These are phyloP conservation scores for Sciurus carolinensis DNA, from an alignment of 2,797 vertebrate species.

Conservation along the genomic window DNA sequence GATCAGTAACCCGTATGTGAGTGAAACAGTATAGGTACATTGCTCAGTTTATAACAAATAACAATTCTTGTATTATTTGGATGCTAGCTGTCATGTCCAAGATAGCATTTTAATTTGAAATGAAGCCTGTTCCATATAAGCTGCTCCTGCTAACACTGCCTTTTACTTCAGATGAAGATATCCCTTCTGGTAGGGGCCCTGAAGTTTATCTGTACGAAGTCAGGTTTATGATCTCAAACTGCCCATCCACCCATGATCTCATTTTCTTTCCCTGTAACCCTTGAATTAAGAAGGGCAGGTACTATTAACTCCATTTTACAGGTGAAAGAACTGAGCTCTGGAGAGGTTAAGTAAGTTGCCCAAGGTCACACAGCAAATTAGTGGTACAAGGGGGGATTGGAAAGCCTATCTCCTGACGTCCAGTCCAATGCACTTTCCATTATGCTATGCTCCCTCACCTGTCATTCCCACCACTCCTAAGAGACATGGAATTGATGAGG, in stretches of 20 bases:
- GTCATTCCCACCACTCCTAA: not conserved
- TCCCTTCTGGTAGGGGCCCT: not conserved
- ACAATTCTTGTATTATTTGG: not conserved
- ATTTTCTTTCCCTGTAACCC: not conserved
- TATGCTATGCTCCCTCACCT: not conserved
- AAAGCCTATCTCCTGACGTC: not conserved
- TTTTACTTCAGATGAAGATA: constrained; percentile 51
- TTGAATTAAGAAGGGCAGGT: constrained; percentile 26
- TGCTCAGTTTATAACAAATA: not conserved
- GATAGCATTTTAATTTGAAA: constrained; percentile 58
- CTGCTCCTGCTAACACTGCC: not conserved
- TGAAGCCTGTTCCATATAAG: not conserved
- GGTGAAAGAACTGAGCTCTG: constrained; percentile 59
- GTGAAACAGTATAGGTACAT: not conserved
- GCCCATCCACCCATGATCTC: not conserved
- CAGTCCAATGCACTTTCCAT: not conserved
- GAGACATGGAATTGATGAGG: not conserved
- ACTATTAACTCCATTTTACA: constrained; percentile 70
- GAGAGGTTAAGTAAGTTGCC: constrained; percentile 53
- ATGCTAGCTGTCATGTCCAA: not conserved
- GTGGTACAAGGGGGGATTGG: not conserved
- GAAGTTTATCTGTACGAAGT: not conserved
- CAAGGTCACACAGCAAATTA: constrained; percentile 64
- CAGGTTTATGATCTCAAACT: constrained; percentile 53
- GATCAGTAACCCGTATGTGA: not conserved